Evolutionary conservation across 2,888 invertebrate species (phyloP).

Genomic region (Nezara viridula): DNA sequence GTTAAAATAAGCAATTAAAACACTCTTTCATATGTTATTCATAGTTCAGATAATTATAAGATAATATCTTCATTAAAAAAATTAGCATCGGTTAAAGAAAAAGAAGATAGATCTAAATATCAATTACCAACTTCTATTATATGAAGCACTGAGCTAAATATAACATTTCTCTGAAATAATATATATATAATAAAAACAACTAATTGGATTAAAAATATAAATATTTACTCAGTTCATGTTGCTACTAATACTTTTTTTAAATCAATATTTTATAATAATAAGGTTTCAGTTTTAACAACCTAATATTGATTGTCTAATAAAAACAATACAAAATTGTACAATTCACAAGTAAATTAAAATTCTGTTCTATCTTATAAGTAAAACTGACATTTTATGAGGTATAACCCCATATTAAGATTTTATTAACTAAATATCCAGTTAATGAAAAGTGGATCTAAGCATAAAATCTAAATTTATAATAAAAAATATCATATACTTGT

Average conservation of each 20-base stretch:
- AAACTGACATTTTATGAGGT: no score
- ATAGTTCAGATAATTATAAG: not conserved
- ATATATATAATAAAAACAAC: not conserved
- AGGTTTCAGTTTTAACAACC: not conserved
- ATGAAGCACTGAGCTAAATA: not conserved
- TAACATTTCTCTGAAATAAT: not conserved
- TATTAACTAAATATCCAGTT: not conserved
- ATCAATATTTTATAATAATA: not conserved
- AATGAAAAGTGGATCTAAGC: not conserved
- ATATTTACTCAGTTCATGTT: not conserved
- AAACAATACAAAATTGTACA: not conserved
- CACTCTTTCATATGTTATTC: not conserved
- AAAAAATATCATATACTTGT: constrained; percentile 47
- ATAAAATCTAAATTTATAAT: not conserved
- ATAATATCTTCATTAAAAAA: not conserved
- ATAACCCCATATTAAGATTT: not conserved
- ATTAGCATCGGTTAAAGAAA: not conserved
- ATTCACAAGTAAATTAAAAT: not conserved
- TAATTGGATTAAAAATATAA: not conserved
- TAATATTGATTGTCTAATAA: not conserved
- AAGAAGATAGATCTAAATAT: not conserved
- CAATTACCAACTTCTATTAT: no score
- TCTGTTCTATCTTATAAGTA: not conserved
- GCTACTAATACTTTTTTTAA: not conserved
- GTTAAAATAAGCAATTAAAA: not conserved